Percentiles rank a stretch among this genome's conserved stretches.
phyloP scores from a whole-genome alignment of 2,888 invertebrate genomes.

The Diarsia mendica region DNA sequence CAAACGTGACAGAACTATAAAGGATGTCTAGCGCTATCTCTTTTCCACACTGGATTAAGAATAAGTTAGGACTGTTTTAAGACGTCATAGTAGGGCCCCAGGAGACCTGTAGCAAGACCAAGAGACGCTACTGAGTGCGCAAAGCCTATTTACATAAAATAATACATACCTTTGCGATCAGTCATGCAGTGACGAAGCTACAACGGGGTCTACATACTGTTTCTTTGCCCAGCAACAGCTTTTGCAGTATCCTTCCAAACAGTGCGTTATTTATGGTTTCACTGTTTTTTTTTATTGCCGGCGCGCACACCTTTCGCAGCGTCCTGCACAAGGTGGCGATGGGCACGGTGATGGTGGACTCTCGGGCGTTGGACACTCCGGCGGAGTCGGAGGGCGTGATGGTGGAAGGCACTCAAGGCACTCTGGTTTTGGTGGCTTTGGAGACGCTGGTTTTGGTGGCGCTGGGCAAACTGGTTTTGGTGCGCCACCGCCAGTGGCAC shows the following conservation, averaged over 20 bases:
- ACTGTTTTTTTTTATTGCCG: not conserved
- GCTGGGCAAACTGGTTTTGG: not conserved
- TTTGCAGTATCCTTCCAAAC: not conserved
- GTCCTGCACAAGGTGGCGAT: not conserved
- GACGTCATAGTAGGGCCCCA: too few relatives aligned
- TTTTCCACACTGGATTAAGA: too few relatives aligned
- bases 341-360: not conserved
- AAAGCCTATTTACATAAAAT: not conserved
- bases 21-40: too few relatives aligned
- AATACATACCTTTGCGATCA: slow-evolving; percentile 13
- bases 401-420: not conserved
- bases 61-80: too few relatives aligned
- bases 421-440: not conserved
- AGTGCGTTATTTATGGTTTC: not conserved
- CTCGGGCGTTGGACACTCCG: too few relatives aligned
- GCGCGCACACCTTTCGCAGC: not conserved
- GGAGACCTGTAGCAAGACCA: too few relatives aligned
- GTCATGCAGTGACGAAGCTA: not conserved
- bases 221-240: slow-evolving; percentile 2
- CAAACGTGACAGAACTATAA: too few relatives aligned
- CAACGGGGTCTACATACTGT: not conserved
- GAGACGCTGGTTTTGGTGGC: not conserved
- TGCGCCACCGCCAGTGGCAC: too few relatives aligned
- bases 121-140: too few relatives aligned
- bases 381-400: not conserved